Base-by-base conservation (phyloP, 1,140 invertebrate species). In the Diachasma alloeum region DNA sequence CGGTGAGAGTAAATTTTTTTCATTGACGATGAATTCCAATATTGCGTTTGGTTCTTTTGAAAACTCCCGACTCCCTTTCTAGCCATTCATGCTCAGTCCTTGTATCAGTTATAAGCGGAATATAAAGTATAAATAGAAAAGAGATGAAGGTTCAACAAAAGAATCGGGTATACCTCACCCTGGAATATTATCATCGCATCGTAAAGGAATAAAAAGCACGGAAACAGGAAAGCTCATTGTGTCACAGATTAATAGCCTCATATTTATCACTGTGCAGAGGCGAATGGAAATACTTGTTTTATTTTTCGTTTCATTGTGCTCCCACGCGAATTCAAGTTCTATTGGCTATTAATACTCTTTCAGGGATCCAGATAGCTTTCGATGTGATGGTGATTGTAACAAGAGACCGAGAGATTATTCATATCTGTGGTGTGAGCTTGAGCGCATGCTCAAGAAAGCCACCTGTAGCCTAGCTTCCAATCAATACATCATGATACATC, bases 381-480 rank as follows among this genome's bases (percentile, higher is more conserved):
- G 53, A 66, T 69, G 72, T 70, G 77, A 73, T 67, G 73, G 76
- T 76, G 75, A 79, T 79, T 79, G 75, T 77, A 77, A 77, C 75
- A 77, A 79, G 72, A 69, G 72, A 75, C 24, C 36, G 46, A 66
- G 36, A 68, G 75, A 72, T 78, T 78, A 80, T 77, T 80, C 75
- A 77, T 80, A 80, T 80, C 70, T 56, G 44, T 46, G 42, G 11
- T 31, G 4, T 15, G 11, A 22, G 48, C 31, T 4, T 15, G 17
- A 48, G 31, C 85, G 85, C 82, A 59, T 73, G 81, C 83, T 81
- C 81, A 39, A 75, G 68, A 75, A 81, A 81, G 83, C 83, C 85
- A 86, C 85, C 85, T 86, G 85, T 86, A 83, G 85, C 85, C 83
- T 79, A 82, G 79, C 80, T 81, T 81, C 80, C 82, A 84, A 86